Base-by-base conservation (phyloP, 2,113 vertebrate species). In the Cynocephalus volans region DNA sequence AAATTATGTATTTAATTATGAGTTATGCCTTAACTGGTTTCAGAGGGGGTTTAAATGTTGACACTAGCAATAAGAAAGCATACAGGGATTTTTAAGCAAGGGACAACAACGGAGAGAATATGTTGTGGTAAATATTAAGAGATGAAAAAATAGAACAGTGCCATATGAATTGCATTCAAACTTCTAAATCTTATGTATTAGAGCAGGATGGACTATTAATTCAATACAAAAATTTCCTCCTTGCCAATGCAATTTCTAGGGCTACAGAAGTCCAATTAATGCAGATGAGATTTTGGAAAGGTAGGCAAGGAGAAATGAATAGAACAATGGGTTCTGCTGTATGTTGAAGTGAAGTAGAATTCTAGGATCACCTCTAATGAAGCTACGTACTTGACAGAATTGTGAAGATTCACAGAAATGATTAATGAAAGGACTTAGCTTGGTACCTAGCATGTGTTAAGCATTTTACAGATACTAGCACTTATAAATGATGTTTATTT, bases 181-280 rank as follows among this genome's bases (percentile, higher is more conserved):
- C 95, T 93, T 97, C 62, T 88, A 88, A 83, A 76, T 19, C 45
- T 10, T 85, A 81, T 12, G n/a, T 54, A 76, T 76, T 97, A 41
- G 17, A 90, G 21, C 12, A 75, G 48, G 33, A 60, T 36, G 93
- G 41, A 85, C 45, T 84, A 84, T 77, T 36, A 96, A 58, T 90
- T 81, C 8, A 90, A 10, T 81, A 92, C 45, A 93, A 93, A 88
- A 94, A 21, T 60, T 72, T 90, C 11, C 52, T 84, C 21, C 23
- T 93, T 93, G 28, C 21, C 62, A 92, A n/a, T 85, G 33, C 3
- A 76, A 77, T 90, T 79, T 92, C 72, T 54, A 95, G 23, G 67
- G 28, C 6, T 79, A 88, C 58, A 88, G 72, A 81, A 96, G 80
- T 87, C 6, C 11, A 76, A 13, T 84, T 85, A 92, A 60, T 92